Evolutionary conservation across 1,140 invertebrate species (phyloP), one percentile per base, ranked within the genome.

Genomic region (Apis cerana): DNA sequence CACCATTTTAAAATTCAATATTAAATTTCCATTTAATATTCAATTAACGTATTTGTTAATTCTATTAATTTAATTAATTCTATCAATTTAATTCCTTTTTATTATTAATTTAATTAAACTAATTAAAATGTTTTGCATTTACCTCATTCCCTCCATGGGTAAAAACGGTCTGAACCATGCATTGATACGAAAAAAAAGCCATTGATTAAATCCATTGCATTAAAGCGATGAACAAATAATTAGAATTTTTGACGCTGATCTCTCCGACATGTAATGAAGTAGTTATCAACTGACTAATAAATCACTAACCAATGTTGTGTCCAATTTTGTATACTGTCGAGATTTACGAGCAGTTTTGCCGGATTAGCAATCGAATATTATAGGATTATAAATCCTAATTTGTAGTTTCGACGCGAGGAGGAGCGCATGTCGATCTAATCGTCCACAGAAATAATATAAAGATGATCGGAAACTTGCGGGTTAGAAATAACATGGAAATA

Each of bases 221-320:
- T 48, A 13, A 21, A 17, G 21, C 2, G 21, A 17, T 21, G 33
- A n/a, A 15, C 43, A 12, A 23, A 21, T 80, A 80, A 80, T 74
- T 59, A 48, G 52, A 75, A 64, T 80, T 80, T 75, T 74, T 69
- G 12, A 8, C 12, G 27, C 21, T 64, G 52, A 64, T 58, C 61
- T 62, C 9, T 21, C 7, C 27, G 33, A 58, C 27, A 21, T 75
- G 81, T 86, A 86, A 86, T 82, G 84, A 86, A 86, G 84, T 74
- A 75, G 84, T 86, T 86, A 86, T 75, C 72, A 75, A 54, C 68
- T 56, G 79, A 78, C 75, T 86, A 86, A 85, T 86, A 86, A 86
- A 86, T 86, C 85, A 80, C 75, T 65, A 71, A 64, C 75, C 84
- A 78, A 86, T 82, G 85, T 85, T 86, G 52, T 86, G 52, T 65